Conservation (phyloP, 1,140 invertebrate genomes). For the Trachelipus rathkii region DNA sequence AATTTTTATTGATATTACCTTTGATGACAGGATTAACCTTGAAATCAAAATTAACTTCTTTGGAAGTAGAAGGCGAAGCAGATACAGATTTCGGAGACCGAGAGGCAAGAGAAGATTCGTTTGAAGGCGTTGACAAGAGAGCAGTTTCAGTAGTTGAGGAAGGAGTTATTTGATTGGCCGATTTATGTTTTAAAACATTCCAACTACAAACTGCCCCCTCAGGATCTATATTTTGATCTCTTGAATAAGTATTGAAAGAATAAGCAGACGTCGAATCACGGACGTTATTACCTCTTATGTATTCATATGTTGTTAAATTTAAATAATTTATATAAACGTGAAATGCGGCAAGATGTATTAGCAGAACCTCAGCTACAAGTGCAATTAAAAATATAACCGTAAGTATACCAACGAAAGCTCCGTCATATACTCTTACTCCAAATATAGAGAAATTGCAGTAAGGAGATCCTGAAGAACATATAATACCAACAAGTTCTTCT, state of each 20-base stretch:
- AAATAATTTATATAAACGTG: slow-evolving; percentile 80
- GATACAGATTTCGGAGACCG: slow-evolving; percentile 46
- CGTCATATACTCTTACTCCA: slow-evolving; percentile 46
- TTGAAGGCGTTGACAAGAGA: slow-evolving; percentile 44
- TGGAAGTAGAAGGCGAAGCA: slow-evolving; percentile 34
- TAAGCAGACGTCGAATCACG: slow-evolving; percentile 38
- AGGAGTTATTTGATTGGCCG: slow-evolving; percentile 43
- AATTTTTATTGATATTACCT: background rate
- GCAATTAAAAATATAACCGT: slow-evolving; percentile 57
- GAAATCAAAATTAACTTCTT: slow-evolving; percentile 31
- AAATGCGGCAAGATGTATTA: slow-evolving; percentile 83
- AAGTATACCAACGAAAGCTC: slow-evolving; percentile 50
- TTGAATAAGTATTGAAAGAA: slow-evolving; percentile 37
- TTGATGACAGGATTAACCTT: slow-evolving; percentile 4
- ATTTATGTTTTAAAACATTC: slow-evolving; percentile 29
- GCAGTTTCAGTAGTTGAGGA: slow-evolving; percentile 48
- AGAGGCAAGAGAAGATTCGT: slow-evolving; percentile 38
- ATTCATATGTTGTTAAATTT: slow-evolving; percentile 85
- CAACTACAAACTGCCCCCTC: slow-evolving; percentile 43
- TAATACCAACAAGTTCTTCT: slow-evolving; percentile 36
- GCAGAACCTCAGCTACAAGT: slow-evolving; percentile 67
- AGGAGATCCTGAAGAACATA: slow-evolving; percentile 41
- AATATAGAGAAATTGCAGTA: slow-evolving; percentile 45
- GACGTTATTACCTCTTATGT: slow-evolving; percentile 51
- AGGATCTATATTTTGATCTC: slow-evolving; percentile 29